Evolutionary conservation across 2,888 invertebrate genomes (phyloP), one percentile per base, ranked within the genome.

Genomic region (Eupithecia tripunctaria): DNA sequence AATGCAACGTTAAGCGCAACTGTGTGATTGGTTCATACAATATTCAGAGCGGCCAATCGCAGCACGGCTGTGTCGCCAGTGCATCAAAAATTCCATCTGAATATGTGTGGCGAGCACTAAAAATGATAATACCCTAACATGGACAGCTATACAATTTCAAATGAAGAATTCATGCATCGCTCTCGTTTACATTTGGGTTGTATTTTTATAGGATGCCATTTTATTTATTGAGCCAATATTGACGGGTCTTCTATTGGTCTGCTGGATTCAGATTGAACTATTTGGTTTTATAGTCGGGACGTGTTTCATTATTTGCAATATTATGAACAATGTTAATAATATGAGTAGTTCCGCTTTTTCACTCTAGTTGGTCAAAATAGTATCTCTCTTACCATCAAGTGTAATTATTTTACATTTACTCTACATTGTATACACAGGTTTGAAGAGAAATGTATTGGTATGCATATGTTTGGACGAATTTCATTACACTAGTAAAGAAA

Each of bases 1-100:
- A 94, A 94, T 94, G 94, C 94, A 93, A 87, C 89, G 89, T 87
- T 91, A 91, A 91, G 91, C 92, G 93, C 94, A 91, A 82, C 88
- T 80, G 88, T 77, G 91, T 93, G 94, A 94, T 94, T 94, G 94
- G 94, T 87, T 94, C 94, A 94, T 94, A 94, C 94, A 94, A 94
- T 94, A 94, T 94, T 94, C 94, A 94, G 89, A 80, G 84, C 91
- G 82, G 85, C 94, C 94, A 94, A 94, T 94, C 89, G 93, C 90
- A 89, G 84, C 86, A 82, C 90, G 91, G 85, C 92, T 92, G 93
- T 93, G 94, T 94, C 91, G 93, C 94, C 93, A 93, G 93, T 94
- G 94, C 94, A 95, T 95, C 94, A 94, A 95, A 95, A 94, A 95
- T 94, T 95, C 95, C 92, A 95, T 95, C 94, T 94, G 94, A 93